A percentile compares a stretch with the other conserved stretches of the same genome.
Conservation (phyloP, 1,140 invertebrate species). For the Eurosta solidaginis region DNA sequence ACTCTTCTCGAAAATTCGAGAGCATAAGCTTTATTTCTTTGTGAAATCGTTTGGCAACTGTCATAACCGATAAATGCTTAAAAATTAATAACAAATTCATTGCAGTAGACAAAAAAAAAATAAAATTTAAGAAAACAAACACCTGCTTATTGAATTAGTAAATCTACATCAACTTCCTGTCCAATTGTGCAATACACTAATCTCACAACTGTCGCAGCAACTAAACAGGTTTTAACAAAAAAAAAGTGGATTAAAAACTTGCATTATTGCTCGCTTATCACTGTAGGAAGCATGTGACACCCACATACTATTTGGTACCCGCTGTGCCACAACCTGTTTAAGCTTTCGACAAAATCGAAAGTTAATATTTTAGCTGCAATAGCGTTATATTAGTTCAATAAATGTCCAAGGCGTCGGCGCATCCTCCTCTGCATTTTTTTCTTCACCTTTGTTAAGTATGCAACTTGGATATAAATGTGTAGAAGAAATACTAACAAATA, state of each 20-base stretch:
- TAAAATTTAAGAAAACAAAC: too few species aligned
- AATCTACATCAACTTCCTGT: not conserved
- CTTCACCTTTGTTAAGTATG: not conserved
- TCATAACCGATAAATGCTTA: too few species aligned
- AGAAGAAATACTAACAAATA: too few species aligned
- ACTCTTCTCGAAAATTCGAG: too few species aligned
- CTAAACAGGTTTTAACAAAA: too few species aligned
- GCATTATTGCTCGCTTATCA: not conserved
- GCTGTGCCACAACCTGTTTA: not conserved
- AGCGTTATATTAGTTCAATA: not conserved
- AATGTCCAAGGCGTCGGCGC: slow-evolving; percentile 8
- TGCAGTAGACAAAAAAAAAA: too few species aligned
- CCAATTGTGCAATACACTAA: not conserved
- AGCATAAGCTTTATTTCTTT: too few species aligned
- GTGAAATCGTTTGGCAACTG: too few species aligned
- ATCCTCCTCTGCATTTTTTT: slow-evolving; percentile 15
- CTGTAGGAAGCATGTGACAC: not conserved
- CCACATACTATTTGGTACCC: not conserved
- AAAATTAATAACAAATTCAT: too few species aligned
- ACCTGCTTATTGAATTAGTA: not conserved
- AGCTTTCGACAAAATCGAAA: slow-evolving; percentile 9
- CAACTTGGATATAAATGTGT: not conserved
- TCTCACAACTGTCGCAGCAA: not conserved
- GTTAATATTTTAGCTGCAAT: not conserved
- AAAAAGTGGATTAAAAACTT: too few species aligned